Evolutionary conservation across 1,140 invertebrate genomes (phyloP), one percentile per base, ranked within the genome.

Genomic region (Tribolium castaneum): DNA sequence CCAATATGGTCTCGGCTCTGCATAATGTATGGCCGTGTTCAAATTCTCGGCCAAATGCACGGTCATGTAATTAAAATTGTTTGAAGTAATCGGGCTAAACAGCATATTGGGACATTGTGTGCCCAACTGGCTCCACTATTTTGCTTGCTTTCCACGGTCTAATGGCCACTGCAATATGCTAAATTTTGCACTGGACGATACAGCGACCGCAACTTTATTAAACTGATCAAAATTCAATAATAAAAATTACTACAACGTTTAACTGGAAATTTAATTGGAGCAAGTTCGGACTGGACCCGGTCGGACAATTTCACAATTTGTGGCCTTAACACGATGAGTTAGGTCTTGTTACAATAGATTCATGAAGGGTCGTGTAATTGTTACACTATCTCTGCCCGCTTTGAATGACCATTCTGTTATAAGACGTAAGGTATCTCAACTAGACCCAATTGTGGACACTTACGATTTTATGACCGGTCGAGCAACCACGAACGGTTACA

Each of bases 1-100:
- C 74, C 74, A 75, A 75, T 75, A 75, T 66, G 74, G 74, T 35
- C 59, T 66, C 51, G 51, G 52, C 25, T 34, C 74, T 59, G 35
- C 74, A 59, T 75, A 75, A 75, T 75, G 56, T 75, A 75, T 59
- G 22, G 56, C 74, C 56, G 30, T 66, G 74, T 75, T 39, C 51
- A 56, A 75, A 75, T 59, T 49, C 12, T 59, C 51, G 22, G 13
- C 51, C 25, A 25, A 75, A 75, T 59, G 54, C 25, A 54, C 51
- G 62, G 62, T 71, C 75, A 51, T 70, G 59, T 77, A 77, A 77
- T 77, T 77, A 77, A 77, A 77, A 77, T 71, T 77, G 75, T 77
- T 77, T 56, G 30, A 77, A 77, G 62, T 77, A 77, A 49, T 70
- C 62, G 59, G 19, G 12, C 62, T 51, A 77, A 77, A 77, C 52